phyloP scores from a whole-genome alignment of 2,113 vertebrate genomes.

The Dipodomys stephensi region DNA sequence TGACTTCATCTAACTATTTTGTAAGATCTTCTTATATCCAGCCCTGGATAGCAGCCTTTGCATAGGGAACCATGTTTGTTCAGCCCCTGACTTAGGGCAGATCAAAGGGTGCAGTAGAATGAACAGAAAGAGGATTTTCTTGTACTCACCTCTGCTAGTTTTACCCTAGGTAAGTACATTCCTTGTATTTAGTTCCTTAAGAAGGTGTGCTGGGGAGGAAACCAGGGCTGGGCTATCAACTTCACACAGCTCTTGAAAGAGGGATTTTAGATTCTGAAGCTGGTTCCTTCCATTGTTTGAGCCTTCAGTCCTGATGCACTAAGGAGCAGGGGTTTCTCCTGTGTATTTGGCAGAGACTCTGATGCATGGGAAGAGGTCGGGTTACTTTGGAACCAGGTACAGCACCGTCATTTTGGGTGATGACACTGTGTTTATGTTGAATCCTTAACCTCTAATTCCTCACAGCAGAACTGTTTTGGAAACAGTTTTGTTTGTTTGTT shows the following conservation, averaged over 20 bases:
- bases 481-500: no score
- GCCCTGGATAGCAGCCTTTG: background rate
- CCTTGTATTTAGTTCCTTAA: background rate
- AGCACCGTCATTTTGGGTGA: background rate
- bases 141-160: fast-evolving
- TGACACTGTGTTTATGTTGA: background rate
- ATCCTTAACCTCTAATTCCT: background rate
- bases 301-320: background rate
- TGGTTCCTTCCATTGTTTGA: background rate
- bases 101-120: background rate
- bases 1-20: background rate
- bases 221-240: no score
- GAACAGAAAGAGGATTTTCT: background rate
- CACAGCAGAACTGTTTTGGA: background rate
- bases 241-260: fast-evolving
- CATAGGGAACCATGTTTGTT: background rate
- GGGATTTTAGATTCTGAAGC: background rate
- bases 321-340: fast-evolving
- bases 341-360: background rate
- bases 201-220: background rate
- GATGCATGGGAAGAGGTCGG: fast-evolving
- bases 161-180: no score
- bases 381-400: fast-evolving
- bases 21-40: background rate
- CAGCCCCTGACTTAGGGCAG: no score